phyloP scores from a whole-genome alignment of 2,113 vertebrate genomes.

The Clupea harengus region DNA sequence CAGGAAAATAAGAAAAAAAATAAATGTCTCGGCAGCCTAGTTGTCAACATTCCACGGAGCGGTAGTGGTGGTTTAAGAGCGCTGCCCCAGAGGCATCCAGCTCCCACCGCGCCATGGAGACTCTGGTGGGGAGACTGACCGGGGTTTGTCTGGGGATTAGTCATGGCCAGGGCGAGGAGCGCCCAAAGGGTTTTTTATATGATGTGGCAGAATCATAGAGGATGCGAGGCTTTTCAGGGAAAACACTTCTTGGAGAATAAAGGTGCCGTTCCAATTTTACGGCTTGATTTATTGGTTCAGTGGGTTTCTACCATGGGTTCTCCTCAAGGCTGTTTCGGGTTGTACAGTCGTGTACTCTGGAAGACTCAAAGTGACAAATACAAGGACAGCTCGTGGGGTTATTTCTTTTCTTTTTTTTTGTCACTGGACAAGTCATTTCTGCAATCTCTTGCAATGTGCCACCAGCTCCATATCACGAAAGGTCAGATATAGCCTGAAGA shows the following conservation, averaged over 20 bases:
- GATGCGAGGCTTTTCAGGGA: neutral
- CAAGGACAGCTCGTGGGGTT: neutral
- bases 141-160: slow-evolving; percentile 7
- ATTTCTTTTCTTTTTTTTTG: neutral
- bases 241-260: neutral
- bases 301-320: neutral
- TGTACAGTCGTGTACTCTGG: neutral
- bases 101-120: neutral
- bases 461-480: neutral
- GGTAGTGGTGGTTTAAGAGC: neutral
- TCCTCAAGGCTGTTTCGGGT: neutral
- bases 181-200: neutral
- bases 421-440: neutral
- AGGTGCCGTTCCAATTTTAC: neutral
- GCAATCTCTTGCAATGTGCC: neutral
- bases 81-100: neutral
- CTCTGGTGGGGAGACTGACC: neutral
- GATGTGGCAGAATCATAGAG: neutral
- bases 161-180: neutral
- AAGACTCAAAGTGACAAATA: neutral
- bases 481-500: neutral
- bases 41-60: neutral
- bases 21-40: neutral
- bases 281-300: neutral
- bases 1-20: neutral